A percentile compares a stretch with the other conserved stretches of the same genome.
Conservation (phyloP, 1,140 invertebrate genomes). For the Pogonomyrmex barbatus region DNA sequence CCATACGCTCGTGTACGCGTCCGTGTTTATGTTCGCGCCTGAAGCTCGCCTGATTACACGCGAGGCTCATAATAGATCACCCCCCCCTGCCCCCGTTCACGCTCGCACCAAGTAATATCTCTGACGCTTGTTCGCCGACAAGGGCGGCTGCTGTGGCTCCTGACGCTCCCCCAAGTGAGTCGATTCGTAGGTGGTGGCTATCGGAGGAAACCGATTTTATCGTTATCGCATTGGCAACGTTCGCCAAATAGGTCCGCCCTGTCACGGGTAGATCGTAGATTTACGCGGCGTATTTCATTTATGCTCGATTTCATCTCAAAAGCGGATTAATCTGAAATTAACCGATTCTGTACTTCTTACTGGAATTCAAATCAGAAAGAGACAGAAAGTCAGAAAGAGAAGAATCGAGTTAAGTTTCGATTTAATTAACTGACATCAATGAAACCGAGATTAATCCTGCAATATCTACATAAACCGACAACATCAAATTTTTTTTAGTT, state of each 20-base stretch:
- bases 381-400: too few relatives aligned
- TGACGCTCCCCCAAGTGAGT: constrained; percentile 38
- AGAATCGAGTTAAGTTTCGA: neutral
- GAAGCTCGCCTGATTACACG: constrained; percentile 74
- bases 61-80: constrained; percentile 75
- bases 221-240: constrained; percentile 37
- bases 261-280: constrained; percentile 5
- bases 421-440: constrained; percentile 25
- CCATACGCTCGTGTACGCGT: constrained; percentile 50
- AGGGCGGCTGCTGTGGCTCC: constrained; percentile 49
- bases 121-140: constrained; percentile 45
- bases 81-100: constrained; percentile 70
- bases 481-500: constrained; percentile 27
- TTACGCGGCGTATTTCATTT: constrained; percentile 32
- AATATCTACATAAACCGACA: constrained; percentile 12
- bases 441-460: constrained; percentile 11
- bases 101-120: constrained; percentile 70
- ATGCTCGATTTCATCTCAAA: neutral
- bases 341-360: neutral
- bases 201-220: constrained; percentile 51
- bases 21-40: constrained; percentile 72
- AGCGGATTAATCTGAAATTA: constrained; percentile 9
- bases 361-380: neutral
- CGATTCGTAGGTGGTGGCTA: constrained; percentile 36
- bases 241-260: neutral